Evolutionary conservation across 2,113 vertebrate species (phyloP).

Genomic region (Aptenodytes forsteri): DNA sequence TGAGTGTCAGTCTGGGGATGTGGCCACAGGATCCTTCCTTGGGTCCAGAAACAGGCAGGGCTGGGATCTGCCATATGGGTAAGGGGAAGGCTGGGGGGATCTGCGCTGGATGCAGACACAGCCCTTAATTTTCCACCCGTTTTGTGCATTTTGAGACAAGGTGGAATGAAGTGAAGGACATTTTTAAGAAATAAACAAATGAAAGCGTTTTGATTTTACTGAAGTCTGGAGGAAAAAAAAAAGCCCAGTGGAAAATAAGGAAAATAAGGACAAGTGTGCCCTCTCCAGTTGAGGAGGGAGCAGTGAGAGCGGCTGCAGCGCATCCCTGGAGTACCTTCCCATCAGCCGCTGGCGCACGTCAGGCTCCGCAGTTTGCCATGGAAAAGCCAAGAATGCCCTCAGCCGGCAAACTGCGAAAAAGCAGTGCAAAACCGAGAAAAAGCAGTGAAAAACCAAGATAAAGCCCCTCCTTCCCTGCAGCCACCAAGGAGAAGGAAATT

Average conservation of each 20-base stretch:
- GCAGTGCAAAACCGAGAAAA: neutral
- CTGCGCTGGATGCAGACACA: neutral
- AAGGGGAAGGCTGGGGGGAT: neutral
- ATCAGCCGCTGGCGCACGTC: neutral
- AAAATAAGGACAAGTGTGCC: slow-evolving; percentile 28
- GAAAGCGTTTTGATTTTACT: neutral
- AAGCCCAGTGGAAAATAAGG: neutral
- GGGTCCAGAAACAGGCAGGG: neutral
- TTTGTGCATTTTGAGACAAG: neutral
- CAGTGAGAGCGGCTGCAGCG: neutral
- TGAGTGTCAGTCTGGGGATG: neutral
- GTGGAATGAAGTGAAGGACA: neutral
- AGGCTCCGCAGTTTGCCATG: neutral
- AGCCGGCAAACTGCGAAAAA: neutral
- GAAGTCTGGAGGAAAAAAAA: neutral
- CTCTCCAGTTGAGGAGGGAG: slow-evolving; percentile 23
- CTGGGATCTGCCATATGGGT: neutral
- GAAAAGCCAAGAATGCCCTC: slow-evolving; percentile 67
- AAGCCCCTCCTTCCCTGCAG: neutral
- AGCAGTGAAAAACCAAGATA: neutral
- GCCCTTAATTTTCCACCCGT: neutral
- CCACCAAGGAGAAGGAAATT: neutral
- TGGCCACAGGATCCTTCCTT: neutral
- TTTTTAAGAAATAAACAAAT: neutral
- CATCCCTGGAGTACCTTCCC: neutral